phyloP scores from a whole-genome alignment of 2,113 vertebrate genomes.

The Cryptotis parvus region DNA sequence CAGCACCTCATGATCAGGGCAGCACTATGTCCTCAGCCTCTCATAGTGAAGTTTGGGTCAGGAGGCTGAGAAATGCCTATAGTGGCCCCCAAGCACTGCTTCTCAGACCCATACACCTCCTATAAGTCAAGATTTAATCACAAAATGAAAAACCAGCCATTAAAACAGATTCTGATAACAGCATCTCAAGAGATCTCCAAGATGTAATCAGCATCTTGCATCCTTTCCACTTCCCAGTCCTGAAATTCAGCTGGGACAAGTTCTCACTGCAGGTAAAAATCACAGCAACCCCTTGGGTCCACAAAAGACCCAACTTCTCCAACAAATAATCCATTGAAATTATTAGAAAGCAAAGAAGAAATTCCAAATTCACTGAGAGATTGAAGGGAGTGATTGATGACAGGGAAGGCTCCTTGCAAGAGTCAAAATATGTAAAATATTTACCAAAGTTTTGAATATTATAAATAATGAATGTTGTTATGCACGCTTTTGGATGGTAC shows the following conservation, averaged over 20 bases:
- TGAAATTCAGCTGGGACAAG: neutral
- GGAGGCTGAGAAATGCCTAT: too few relatives aligned
- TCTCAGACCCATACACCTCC: too few relatives aligned
- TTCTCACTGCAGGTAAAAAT: neutral
- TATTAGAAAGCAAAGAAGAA: neutral
- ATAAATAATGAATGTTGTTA: neutral
- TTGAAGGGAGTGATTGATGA: neutral
- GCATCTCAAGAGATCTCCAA: neutral
- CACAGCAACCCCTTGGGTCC: neutral
- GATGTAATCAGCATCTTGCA: neutral
- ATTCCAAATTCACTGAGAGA: neutral
- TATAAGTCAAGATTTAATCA: neutral
- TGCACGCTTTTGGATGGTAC: neutral
- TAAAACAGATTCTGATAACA: neutral
- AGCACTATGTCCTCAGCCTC: too few relatives aligned
- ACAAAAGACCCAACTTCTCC: neutral
- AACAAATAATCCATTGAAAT: neutral
- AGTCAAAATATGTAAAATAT: neutral
- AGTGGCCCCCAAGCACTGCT: too few relatives aligned
- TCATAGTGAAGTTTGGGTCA: too few relatives aligned
- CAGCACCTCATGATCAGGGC: too few relatives aligned
- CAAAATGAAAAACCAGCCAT: neutral
- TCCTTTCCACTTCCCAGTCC: rapidly evolving
- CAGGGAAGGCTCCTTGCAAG: neutral
- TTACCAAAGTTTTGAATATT: neutral